phyloP scores from a whole-genome alignment of 1,140 invertebrate species.

The Magallana gigas region DNA sequence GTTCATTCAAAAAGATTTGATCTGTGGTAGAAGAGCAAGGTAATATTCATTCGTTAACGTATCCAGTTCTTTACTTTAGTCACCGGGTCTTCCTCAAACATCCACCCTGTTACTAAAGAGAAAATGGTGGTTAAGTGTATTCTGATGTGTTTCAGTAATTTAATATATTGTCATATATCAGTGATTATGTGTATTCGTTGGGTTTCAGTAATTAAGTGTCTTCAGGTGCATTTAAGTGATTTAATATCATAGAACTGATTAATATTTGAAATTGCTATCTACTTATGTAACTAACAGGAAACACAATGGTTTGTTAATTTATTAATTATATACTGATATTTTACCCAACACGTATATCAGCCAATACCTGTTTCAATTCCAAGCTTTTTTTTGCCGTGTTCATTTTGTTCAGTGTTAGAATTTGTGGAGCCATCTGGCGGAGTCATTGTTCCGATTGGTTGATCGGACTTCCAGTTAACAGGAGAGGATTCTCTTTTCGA shows the following conservation, averaged over 20 bases:
- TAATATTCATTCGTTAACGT: not conserved
- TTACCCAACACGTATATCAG: not conserved
- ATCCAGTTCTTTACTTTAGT: conserved; percentile 14
- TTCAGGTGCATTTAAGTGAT: not conserved
- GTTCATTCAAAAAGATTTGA: too few species aligned
- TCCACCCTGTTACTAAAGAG: not conserved
- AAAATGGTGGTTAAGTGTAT: too few species aligned
- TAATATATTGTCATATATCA: too few species aligned
- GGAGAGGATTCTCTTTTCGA: too few species aligned
- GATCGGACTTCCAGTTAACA: too few species aligned
- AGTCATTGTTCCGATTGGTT: too few species aligned
- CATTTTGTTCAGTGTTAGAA: too few species aligned
- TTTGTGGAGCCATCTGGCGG: too few species aligned
- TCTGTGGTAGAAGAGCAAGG: too few species aligned
- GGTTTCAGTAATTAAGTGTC: too few species aligned
- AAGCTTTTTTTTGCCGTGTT: too few species aligned
- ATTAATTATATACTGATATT: not conserved
- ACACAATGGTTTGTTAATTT: not conserved
- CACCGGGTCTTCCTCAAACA: not conserved
- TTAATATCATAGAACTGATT: not conserved
- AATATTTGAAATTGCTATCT: not conserved
- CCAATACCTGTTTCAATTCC: not conserved
- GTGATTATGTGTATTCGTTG: too few species aligned
- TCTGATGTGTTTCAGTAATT: not conserved
- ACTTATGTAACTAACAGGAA: not conserved